phyloP scores from a whole-genome alignment of 2,113 vertebrate species.

The Sminthopsis crassicaudata region DNA sequence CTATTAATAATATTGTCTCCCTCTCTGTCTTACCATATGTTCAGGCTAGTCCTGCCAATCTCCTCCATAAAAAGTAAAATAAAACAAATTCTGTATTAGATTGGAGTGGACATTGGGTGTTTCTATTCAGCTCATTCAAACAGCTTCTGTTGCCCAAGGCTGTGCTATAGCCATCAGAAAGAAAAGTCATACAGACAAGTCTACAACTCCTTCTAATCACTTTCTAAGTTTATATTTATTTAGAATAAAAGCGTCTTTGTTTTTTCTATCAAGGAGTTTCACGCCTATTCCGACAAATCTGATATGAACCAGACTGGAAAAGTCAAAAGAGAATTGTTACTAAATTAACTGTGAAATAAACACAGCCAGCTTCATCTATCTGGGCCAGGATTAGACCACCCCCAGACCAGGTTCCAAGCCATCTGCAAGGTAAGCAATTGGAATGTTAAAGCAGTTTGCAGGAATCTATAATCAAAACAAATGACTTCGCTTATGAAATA shows the following conservation, averaged over 20 bases:
- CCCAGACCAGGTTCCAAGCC: conserved; percentile 29
- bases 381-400: conserved; percentile 64
- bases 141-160: conserved; percentile 41
- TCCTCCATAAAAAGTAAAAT: conserved; percentile 8
- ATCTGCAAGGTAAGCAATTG: conserved; percentile 30
- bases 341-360: conserved; percentile 70
- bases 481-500: background rate
- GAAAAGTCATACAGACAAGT: conserved; percentile 1
- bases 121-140: conserved; percentile 42
- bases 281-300: conserved; percentile 62
- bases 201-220: background rate
- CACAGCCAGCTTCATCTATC: conserved; percentile 42
- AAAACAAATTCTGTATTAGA: background rate
- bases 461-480: background rate
- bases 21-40: background rate
- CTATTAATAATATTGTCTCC: background rate
- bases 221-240: conserved; percentile 34
- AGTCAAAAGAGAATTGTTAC: conserved; percentile 64
- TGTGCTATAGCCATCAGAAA: conserved; percentile 49
- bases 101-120: conserved; percentile 30
- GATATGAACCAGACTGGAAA: conserved; percentile 56
- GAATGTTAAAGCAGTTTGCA: conserved; percentile 34
- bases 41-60: background rate
- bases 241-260: conserved; percentile 40
- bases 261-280: conserved; percentile 51